These are phyloP conservation scores for Amiota minor DNA, from an alignment of 2,888 invertebrate species.

Conservation along the genomic window DNA sequence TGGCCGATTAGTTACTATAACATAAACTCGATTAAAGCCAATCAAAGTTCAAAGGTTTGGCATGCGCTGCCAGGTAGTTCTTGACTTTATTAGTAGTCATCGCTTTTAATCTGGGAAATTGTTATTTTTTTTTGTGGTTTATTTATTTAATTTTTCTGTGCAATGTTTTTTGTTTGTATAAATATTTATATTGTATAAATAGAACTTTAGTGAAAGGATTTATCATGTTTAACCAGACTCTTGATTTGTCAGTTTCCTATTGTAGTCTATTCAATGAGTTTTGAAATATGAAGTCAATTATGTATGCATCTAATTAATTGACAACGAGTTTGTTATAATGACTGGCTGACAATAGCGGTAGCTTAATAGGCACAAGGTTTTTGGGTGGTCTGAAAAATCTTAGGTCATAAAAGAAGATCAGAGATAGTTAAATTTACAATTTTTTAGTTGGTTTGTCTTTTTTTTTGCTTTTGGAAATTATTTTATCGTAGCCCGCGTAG, in stretches of 20 bases:
- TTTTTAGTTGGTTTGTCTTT: too few species aligned
- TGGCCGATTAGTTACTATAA: too few species aligned
- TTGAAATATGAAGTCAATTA: conserved; percentile 25
- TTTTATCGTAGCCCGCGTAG: too few species aligned
- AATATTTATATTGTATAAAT: background rate
- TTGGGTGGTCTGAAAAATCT: background rate
- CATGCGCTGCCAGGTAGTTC: conserved; percentile 20
- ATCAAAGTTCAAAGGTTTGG: conserved; percentile 29
- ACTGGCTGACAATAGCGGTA: background rate
- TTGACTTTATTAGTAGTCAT: conserved; percentile 6
- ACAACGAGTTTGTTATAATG: conserved; percentile 22
- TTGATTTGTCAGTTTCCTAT: conserved; percentile 8
- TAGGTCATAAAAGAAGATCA: too few species aligned
- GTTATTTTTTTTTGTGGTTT: background rate
- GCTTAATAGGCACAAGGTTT: conserved; percentile 20
- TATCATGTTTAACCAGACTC: background rate
- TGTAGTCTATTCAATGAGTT: background rate
- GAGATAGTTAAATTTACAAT: too few species aligned
- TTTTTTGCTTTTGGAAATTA: too few species aligned
- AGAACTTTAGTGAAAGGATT: conserved; percentile 20
- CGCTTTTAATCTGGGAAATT: too few species aligned
- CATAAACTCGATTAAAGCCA: background rate
- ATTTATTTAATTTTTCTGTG: background rate
- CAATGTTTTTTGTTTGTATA: conserved; percentile 6
- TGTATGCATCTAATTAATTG: conserved; percentile 9